Base-by-base conservation (phyloP, 2,888 invertebrate species). In the Chaitophorus viminalis region DNA sequence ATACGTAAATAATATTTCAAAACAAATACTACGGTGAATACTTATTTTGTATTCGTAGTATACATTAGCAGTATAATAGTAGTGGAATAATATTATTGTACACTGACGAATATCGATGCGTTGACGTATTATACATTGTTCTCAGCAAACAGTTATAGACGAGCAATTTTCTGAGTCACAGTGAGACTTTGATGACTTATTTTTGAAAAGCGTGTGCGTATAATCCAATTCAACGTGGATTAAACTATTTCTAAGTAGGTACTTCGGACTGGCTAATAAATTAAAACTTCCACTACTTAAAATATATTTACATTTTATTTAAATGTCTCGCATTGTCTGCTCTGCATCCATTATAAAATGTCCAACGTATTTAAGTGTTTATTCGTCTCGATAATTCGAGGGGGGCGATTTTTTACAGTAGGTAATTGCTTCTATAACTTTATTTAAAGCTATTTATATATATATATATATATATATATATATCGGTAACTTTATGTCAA, bases 341-440 rank as follows among this genome's bases (percentile, higher is more conserved):
- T 14, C 29, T 17, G 46, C 11, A 14, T 70, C 46, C 39, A 81
- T 46, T 68, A 70, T 70, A 6, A 31, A 46, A 46, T 9, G 39
- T 5, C 5, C 68, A 46, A 31, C 11, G 14, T 11, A n/a, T n/a
- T n/a, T n/a, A 46, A 81, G 46, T 81, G 29, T 82, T 82, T 82
- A 25, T 72, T 70, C 31, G 70, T n/a, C 52, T 70, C 17, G 25
- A 33, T 72, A n/a, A 52, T 52, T 68, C 31, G 0, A 46, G 11
- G 29, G 46, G 68, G 29, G 31, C 81, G 31, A 21, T 70, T 25
- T 68, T 39, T 46, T 46, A 5, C 46, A 46, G 11, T 14, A 31
- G 21, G 1, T 33, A 72, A 72, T 82, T 52, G 68, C 25, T 33
- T n/a, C 72, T 52, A 31, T 82, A 82, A 82, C 52, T 54, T 82